Conservation (phyloP, 2,797 vertebrate genomes). For the Lates japonicus region DNA sequence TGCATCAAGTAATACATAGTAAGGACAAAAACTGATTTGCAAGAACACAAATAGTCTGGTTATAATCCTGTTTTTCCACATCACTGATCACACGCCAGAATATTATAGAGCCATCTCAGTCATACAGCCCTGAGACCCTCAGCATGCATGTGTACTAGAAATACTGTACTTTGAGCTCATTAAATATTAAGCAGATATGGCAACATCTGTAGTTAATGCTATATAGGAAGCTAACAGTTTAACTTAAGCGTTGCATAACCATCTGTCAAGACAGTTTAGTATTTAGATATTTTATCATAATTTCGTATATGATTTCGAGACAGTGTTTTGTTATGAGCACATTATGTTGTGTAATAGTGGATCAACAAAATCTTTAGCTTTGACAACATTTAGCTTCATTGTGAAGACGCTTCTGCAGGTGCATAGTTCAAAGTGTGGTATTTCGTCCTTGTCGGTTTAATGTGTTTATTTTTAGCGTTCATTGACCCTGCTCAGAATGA, state of each 20-base stretch:
- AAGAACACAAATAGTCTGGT: neutral
- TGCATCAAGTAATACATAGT: neutral
- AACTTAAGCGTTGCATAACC: neutral
- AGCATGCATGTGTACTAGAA: slow-evolving; percentile 32
- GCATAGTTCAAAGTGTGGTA: slow-evolving; percentile 16
- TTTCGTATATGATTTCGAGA: slow-evolving; percentile 3
- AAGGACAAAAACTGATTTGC: neutral
- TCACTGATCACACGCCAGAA: slow-evolving; percentile 9
- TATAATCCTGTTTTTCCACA: neutral
- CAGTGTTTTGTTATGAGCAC: neutral
- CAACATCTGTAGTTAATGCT: slow-evolving; percentile 1
- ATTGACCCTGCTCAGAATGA: slow-evolving; percentile 52
- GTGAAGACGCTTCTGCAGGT: slow-evolving; percentile 14
- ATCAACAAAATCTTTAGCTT: neutral
- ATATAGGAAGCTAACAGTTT: neutral
- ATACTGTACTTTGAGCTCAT: slow-evolving; percentile 56
- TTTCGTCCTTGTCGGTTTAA: slow-evolving; percentile 39
- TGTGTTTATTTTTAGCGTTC: slow-evolving; percentile 63
- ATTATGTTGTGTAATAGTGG: neutral
- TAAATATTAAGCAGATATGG: slow-evolving; percentile 63
- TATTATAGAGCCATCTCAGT: slow-evolving; percentile 16
- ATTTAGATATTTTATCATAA: slow-evolving; percentile 7
- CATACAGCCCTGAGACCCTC: slow-evolving; percentile 2
- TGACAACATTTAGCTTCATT: neutral
- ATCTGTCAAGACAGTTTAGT: neutral